Percentiles rank a stretch among this genome's conserved stretches.
These are phyloP conservation scores for Amia ocellicauda DNA, from an alignment of 2,113 vertebrate genomes.

Conservation along the genomic window DNA sequence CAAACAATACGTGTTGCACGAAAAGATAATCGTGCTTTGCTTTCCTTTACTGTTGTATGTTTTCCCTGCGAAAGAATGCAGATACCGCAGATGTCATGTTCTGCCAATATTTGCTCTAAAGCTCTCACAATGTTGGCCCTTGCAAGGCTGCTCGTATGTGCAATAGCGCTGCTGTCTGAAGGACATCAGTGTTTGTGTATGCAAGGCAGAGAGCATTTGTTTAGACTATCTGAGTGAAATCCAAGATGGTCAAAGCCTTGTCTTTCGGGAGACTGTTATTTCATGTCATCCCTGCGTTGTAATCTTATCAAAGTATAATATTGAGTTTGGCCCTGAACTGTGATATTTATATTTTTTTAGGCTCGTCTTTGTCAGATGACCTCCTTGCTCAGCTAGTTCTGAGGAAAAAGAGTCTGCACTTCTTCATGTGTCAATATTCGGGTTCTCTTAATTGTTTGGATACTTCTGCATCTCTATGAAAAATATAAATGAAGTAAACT, in stretches of 20 bases:
- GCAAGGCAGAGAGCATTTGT: neutral
- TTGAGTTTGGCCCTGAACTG: neutral
- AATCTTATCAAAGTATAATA: constrained; percentile 10
- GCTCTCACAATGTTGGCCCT: neutral
- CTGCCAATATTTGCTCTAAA: neutral
- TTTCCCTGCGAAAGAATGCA: neutral
- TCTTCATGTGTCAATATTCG: too few species aligned
- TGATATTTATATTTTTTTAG: neutral
- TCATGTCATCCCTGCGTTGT: neutral
- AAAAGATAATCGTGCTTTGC: too few species aligned
- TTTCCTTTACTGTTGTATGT: too few species aligned
- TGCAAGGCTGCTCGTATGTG: neutral
- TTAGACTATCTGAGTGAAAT: neutral
- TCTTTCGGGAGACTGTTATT: neutral
- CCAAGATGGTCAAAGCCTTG: neutral
- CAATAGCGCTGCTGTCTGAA: neutral
- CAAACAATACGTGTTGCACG: too few species aligned
- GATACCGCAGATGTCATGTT: neutral
- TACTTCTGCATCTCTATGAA: too few species aligned
- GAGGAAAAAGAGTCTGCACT: too few species aligned
- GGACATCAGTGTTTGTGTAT: neutral
- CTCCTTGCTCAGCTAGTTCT: too few species aligned
- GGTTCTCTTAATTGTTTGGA: too few species aligned
- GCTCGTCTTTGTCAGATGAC: neutral
- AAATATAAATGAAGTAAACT: too few species aligned